Base-by-base conservation (phyloP, 2,797 vertebrate genomes). In the Oceanodroma leucorhoa region DNA sequence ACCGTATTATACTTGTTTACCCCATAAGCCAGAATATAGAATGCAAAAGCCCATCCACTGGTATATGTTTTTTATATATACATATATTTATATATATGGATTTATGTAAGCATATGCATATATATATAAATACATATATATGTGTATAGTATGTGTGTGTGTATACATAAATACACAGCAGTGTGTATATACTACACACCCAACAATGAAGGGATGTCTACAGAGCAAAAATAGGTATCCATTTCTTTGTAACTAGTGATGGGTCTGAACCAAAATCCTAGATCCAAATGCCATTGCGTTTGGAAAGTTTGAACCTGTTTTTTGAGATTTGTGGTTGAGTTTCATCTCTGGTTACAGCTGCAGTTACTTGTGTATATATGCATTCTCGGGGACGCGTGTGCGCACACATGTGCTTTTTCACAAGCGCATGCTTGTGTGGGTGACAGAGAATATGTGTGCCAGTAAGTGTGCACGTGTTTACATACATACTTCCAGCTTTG, bases 41-140 rank as follows among this genome's bases (percentile, higher is more conserved):
- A 86, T 86, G 55, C 92, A 93, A 89, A 89, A 95, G 26, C 80
- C 89, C 87, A 92, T 86, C 77, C 86, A 95, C 70, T 94, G 93
- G 70, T 91, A 58, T 86, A 94, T 62, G 14, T 34, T 61, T 64
- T 77, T 24, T 40, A 53, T 65, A 78, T 80, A 72, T 38, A 72
- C 50, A 80, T 66, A 69, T 75, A 66, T 72, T 78, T 96, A 55
- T 87, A 89, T 83, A 73, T 92, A 24, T 82, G 66, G 72, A 77
- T 94, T 91, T 94, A 78, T 90, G 83, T 53, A 88, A 80, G 41
- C 72, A 80, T 87, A 83, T 90, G 62, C 90, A 90, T 69, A 76
- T 38, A 87, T 83, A 90, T 92, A 83, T 1, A 71, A 62, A 46
- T 58, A 58, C 8, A 3, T 46, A 75, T 89, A 43, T 92, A 36